Base-by-base conservation (phyloP, 2,888 invertebrate species). In the Incurvaria masculella region DNA sequence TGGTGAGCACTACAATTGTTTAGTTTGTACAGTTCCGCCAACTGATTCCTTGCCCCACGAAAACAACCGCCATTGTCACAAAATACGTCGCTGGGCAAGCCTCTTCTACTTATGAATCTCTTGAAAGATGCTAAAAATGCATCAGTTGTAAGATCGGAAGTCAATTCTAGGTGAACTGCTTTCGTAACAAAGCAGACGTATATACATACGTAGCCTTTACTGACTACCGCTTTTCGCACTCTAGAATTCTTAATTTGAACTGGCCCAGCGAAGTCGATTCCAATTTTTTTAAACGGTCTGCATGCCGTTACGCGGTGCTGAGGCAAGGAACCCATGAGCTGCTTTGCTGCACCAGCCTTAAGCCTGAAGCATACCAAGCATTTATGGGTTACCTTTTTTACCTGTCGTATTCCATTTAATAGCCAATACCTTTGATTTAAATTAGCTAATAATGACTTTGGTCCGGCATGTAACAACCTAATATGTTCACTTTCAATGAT, bases 351-450 rank as follows among this genome's bases (percentile, higher is more conserved):
- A 5, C 23, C 20, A 1, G 51, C 53, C 18, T 53, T 56, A 2
- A 53, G 41, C 43, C 52, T 54, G 23, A 51, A 53, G 52, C 57
- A 56, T 4, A 20, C 48, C 6, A 53, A 8, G 49, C 56, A 57
- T 47, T 53, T 53, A 21, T 53, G 46, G 17, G 46, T 46, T 17
- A 55, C 4, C 11, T 53, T 55, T 48, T 56, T 57, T 8, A 57
- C 42, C 42, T 48, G n/a, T 45, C 49, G 47, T 17, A 52, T 33
- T n/a, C 53, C 54, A 46, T 53, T 47, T 17, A 53, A 11, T 14
- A 56, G 45, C 52, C 55, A 55, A 51, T 33, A 55, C 47, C 19
- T 45, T 46, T 52, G 51, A 21, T 45, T 49, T 23, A 54, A 16
- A 16, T n/a, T 42, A 11, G 49, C 18, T 4, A 54, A 20, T 2